Base-by-base conservation (phyloP, 1,140 invertebrate species). In the Aphaenogaster ashmeadi region DNA sequence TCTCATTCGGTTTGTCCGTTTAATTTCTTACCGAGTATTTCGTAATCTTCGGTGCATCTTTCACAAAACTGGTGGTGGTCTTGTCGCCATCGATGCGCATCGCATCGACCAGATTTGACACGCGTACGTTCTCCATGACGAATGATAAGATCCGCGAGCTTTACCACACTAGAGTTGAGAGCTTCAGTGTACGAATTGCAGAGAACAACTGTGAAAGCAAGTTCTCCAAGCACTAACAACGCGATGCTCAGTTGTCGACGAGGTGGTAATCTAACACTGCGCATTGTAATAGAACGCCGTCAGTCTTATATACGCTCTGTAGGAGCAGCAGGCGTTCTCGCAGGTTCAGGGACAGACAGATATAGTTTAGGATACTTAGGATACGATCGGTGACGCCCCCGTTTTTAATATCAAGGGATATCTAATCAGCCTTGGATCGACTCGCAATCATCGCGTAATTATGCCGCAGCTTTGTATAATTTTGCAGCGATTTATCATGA, bases 221-320 rank as follows among this genome's bases (percentile, higher is more conserved):
- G 38, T 89, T 56, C 54, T 13, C 13, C 41, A 60, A 84, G 79
- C 21, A 86, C 60, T 41, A 81, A 80, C 44, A 81, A 87, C 71
- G 66, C 80, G 81, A 91, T 79, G 74, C 78, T 86, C 77, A 69
- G 8, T 83, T 89, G 87, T 87, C 89, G 91, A 88, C 86, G 89
- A 88, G 87, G 92, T 87, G 88, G 87, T 94, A 93, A 92, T 92
- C 87, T 91, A 92, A 93, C 74, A 94, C 93, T 94, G 93, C 85
- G 90, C 91, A 90, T 91, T 92, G 90, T 88, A 92, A 93, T 94
- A 94, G 91, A 91, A 93, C 90, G 93, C 89, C 87, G 90, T 92
- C 93, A 86, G 91, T 92, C 93, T 94, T 94, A 94, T 94, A 94
- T 94, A 94, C 90, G 92, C 92, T 92, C 81, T 41, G 91, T 90